Percentiles rank a stretch among this genome's conserved stretches.
These are phyloP conservation scores for Dolichoris vasculosae DNA, from an alignment of 1,140 invertebrate species.

Conservation along the genomic window DNA sequence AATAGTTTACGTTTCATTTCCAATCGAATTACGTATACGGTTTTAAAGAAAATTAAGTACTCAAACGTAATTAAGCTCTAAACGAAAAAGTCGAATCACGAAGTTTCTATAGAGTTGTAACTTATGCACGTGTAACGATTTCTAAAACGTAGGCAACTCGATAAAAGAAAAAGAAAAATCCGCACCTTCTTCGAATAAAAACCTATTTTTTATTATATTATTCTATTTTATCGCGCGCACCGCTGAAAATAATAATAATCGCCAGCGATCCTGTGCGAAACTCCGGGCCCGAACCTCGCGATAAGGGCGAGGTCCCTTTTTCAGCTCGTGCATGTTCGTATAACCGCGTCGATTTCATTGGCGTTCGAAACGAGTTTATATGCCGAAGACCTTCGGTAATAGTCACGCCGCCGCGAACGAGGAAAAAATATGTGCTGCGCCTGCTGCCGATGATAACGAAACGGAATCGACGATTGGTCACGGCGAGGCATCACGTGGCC, in stretches of 20 bases:
- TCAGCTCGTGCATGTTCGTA: not conserved
- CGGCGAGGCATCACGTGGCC: slow-evolving; percentile 37
- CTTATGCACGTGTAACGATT: not conserved
- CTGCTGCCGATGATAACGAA: slow-evolving; percentile 44
- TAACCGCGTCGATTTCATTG: slow-evolving; percentile 9
- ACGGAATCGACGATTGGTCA: slow-evolving; percentile 42
- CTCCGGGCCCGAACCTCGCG: no score
- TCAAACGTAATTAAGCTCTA: not conserved
- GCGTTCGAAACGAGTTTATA: slow-evolving; percentile 34
- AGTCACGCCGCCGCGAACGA: slow-evolving; percentile 23
- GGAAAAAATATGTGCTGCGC: slow-evolving; percentile 33
- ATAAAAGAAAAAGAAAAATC: no score
- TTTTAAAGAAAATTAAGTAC: not conserved
- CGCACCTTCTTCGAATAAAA: no score
- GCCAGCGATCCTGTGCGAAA: no score
- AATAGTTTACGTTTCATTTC: not conserved
- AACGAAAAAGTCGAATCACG: not conserved
- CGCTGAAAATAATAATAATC: no score
- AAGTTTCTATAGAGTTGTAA: not conserved
- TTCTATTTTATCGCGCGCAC: no score
- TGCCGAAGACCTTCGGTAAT: slow-evolving; percentile 40
- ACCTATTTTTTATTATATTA: no score
- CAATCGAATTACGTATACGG: not conserved
- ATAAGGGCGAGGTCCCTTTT: no score
- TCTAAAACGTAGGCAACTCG: not conserved